A percentile compares a stretch with the other conserved stretches of the same genome.
Evolutionary conservation across 2,888 invertebrate species (phyloP).

Genomic region (Nomada goodeniana): DNA sequence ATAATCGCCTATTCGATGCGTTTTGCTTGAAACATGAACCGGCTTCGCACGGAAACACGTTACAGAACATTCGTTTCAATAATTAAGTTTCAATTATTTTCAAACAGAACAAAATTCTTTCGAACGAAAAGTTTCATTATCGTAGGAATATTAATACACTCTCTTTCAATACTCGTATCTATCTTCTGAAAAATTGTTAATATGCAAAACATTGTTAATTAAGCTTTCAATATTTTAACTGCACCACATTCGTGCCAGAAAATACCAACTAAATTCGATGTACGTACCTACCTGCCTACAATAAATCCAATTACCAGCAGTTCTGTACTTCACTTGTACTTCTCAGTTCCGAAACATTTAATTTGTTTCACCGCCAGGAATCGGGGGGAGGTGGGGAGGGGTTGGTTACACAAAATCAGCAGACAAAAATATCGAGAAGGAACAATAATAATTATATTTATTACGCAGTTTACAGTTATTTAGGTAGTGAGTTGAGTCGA

Average conservation of each 20-base stretch:
- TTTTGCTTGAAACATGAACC: not conserved
- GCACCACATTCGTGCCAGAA: slow-evolving; percentile 74
- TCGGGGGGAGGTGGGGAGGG: not conserved
- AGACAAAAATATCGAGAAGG: slow-evolving; percentile 54
- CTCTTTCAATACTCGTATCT: too few species aligned
- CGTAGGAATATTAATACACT: not conserved
- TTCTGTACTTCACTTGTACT: too few species aligned
- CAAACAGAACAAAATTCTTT: too few species aligned
- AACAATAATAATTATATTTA: slow-evolving; percentile 65
- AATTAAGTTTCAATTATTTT: too few species aligned
- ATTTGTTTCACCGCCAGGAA: slow-evolving; percentile 1
- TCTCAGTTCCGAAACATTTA: slow-evolving; percentile 4
- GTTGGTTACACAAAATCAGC: not conserved
- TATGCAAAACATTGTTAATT: slow-evolving; percentile 7
- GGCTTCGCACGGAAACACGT: not conserved
- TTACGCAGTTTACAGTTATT: slow-evolving; percentile 63
- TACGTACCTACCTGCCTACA: too few species aligned
- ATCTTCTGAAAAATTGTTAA: not conserved
- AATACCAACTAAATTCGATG: too few species aligned
- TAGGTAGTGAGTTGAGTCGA: slow-evolving; percentile 61
- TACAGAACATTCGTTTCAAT: too few species aligned
- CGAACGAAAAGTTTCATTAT: too few species aligned
- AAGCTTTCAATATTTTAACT: slow-evolving; percentile 75
- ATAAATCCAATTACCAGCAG: too few species aligned
- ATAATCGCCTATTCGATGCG: not conserved